Conservation (phyloP, 2,113 vertebrate species). For the Pterocles gutturalis region DNA sequence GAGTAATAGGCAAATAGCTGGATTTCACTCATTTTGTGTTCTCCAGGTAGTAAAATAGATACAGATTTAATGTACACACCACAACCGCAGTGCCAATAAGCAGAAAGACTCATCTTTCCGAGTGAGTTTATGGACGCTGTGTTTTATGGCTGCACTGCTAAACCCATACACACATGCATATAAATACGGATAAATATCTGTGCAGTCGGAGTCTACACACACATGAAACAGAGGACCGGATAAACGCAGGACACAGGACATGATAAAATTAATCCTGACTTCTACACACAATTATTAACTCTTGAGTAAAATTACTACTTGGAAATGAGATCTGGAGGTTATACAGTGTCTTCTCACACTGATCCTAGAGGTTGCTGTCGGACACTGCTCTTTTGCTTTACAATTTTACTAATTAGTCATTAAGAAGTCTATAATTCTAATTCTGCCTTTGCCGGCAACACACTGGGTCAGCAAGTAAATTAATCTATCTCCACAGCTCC, state of each 20-base stretch:
- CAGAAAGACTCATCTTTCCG: not conserved
- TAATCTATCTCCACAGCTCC: slow-evolving; percentile 42
- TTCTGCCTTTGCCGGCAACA: slow-evolving; percentile 13
- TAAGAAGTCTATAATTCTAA: slow-evolving; percentile 32
- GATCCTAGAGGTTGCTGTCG: not conserved
- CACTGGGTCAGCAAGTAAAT: slow-evolving; percentile 49
- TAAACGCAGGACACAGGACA: not conserved
- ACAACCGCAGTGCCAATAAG: slow-evolving; percentile 16
- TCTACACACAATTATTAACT: not conserved
- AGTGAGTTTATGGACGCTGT: not conserved
- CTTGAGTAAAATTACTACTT: not conserved
- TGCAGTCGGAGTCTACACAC: not conserved
- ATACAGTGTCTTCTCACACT: not conserved
- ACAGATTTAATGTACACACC: slow-evolving; percentile 33
- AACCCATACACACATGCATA: not conserved
- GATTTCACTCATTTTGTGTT: slow-evolving; percentile 53
- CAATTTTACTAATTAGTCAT: slow-evolving; percentile 57
- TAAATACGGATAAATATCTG: slow-evolving; percentile 39
- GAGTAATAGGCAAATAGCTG: slow-evolving; percentile 51
- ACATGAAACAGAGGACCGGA: not conserved
- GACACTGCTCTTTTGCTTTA: not conserved
- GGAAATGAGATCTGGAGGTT: not conserved
- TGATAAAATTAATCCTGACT: slow-evolving; percentile 33
- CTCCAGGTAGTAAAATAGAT: slow-evolving; percentile 47
- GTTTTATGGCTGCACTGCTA: not conserved